Evolutionary conservation across 2,797 vertebrate species (phyloP).

Genomic region (Agapornis canus): DNA sequence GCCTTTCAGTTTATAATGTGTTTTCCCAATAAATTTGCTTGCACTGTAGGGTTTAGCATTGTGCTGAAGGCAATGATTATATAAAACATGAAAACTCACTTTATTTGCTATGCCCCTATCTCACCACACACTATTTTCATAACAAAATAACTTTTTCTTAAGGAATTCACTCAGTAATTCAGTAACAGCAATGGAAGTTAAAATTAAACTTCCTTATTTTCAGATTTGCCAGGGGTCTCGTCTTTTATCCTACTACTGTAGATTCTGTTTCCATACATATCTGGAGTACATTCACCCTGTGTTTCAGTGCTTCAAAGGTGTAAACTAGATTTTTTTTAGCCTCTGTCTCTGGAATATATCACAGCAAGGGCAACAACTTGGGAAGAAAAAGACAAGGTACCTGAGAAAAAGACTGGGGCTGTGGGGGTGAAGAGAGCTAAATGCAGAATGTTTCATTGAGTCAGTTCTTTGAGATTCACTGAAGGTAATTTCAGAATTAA

Average conservation of each 20-base stretch:
- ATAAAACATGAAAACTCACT: background rate
- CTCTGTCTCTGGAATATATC: background rate
- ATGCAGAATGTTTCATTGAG: background rate
- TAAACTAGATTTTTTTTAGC: background rate
- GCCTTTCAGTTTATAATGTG: conserved; percentile 14
- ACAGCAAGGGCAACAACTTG: background rate
- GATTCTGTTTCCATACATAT: background rate
- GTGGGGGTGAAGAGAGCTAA: background rate
- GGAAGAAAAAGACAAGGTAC: background rate
- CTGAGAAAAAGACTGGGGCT: background rate
- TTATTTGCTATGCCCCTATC: background rate
- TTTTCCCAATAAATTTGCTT: conserved; percentile 52
- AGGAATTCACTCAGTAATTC: conserved; percentile 12
- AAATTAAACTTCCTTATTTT: conserved; percentile 51
- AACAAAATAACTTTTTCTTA: conserved; percentile 15
- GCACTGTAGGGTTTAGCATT: conserved; percentile 18
- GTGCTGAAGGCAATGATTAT: conserved; percentile 28
- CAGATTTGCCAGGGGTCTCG: conserved; percentile 25
- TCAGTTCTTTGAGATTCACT: background rate
- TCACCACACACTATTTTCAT: conserved; percentile 5
- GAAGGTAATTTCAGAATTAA: background rate
- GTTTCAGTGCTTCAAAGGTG: background rate
- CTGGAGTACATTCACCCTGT: background rate
- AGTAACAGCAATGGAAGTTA: background rate
- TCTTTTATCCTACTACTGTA: background rate